These are phyloP conservation scores for Merops nubicus DNA, from an alignment of 2,113 vertebrate genomes.

Conservation along the genomic window DNA sequence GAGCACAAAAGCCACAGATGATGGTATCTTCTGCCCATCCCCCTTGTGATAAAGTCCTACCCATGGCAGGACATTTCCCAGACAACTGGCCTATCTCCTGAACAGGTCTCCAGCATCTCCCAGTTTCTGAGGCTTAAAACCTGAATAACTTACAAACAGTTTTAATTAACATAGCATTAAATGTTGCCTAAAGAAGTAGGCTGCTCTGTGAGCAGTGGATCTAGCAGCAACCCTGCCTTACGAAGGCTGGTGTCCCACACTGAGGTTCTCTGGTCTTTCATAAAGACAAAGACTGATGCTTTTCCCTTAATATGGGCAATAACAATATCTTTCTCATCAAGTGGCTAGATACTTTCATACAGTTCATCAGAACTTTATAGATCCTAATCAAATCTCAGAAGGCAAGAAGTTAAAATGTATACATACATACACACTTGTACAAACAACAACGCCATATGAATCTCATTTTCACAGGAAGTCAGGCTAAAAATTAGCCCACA, in stretches of 20 bases:
- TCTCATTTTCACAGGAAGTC: not conserved
- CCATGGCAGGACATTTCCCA: not conserved
- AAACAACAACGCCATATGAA: not conserved
- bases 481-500: not conserved
- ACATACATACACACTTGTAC: not conserved
- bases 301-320: accelerated
- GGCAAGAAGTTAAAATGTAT: not conserved
- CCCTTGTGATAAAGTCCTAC: not conserved
- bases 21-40: not conserved
- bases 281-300: not conserved
- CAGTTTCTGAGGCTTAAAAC: not conserved
- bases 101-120: not conserved
- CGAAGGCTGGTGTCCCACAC: not conserved
- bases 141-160: not conserved
- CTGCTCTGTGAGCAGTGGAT: not conserved
- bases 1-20: not conserved
- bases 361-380: not conserved
- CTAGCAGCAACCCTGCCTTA: accelerated
- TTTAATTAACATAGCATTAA: not conserved
- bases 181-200: not conserved
- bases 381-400: not conserved
- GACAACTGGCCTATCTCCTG: not conserved
- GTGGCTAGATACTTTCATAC: not conserved
- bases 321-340: not conserved
- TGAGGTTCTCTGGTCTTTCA: not conserved